These are phyloP conservation scores for Pheosia gnoma DNA, from an alignment of 2,888 invertebrate species.

Conservation along the genomic window DNA sequence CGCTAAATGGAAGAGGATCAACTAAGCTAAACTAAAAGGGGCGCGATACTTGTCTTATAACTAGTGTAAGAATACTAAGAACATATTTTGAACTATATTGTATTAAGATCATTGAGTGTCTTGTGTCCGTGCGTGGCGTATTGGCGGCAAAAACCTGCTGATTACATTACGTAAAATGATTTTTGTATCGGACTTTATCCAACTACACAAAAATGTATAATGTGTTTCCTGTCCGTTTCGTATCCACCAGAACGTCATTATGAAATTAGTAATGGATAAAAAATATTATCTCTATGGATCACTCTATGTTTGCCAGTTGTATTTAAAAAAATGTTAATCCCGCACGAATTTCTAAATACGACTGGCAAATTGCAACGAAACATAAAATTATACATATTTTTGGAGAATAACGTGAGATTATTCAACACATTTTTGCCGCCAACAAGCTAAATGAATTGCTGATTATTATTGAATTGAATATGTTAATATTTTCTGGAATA, in stretches of 20 bases:
- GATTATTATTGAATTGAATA: background rate
- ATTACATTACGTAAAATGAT: too few species aligned
- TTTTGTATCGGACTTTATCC: too few species aligned
- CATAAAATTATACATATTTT: too few species aligned
- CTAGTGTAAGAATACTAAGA: conserved; percentile 59
- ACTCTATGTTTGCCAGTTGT: background rate
- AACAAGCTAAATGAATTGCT: background rate
- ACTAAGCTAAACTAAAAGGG: conserved; percentile 73
- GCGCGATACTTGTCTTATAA: conserved; percentile 50
- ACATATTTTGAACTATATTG: conserved; percentile 51
- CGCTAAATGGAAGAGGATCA: conserved; percentile 79
- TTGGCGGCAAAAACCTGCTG: background rate
- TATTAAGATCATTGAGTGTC: conserved; percentile 26
- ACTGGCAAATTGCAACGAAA: background rate
- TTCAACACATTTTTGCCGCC: background rate
- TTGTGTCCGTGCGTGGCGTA: background rate
- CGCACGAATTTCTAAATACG: background rate
- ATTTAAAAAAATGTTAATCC: background rate
- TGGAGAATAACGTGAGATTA: too few species aligned
- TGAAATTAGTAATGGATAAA: background rate
- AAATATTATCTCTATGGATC: too few species aligned
- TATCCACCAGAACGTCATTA: too few species aligned
- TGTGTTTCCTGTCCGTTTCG: too few species aligned
- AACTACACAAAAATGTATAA: too few species aligned
- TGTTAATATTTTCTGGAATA: background rate